Evolutionary conservation across 2,888 invertebrate genomes (phyloP), one percentile per base, ranked within the genome.

Genomic region (Drosophila ustulata): DNA sequence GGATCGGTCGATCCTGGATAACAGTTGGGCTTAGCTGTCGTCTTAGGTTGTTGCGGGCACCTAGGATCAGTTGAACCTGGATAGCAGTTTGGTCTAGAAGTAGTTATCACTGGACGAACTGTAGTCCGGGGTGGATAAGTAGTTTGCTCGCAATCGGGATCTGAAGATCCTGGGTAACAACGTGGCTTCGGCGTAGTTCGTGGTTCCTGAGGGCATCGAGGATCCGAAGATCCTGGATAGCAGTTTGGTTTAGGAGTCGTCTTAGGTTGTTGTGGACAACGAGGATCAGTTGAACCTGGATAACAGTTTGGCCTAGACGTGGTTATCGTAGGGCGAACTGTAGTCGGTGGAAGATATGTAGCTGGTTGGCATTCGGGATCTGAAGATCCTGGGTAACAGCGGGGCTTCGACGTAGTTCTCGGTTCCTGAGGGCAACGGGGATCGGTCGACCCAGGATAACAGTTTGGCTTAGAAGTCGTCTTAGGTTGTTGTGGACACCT

Each of bases 161-260:
- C 28, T 4, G 28, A 5, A 28, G 28, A 28, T 5, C 28, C 28
- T 6, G 28, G 28, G 28, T 5, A 28, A 5, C 28, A 28, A 1
- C 28, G 28, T 4, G 28, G 28, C 28, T 28, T 28, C 28, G 28
- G 4, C 6, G 28, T 28, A 5, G 28, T 28, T 28, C 6, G 3
- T 1, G 28, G 28, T 28, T 28, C 28, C 28, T 28, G 28, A 5
- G 28, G 28, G 6, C 28, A 28, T 0, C 28, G 4, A 28, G 58
- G 37, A n/a, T 56, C 56, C 4, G 56, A 49, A 9, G 57, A 89
- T 1, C 93, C 93, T 0, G 93, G 92, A 66, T 85, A 92, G 41
- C 93, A 82, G 0, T 51, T 62, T 1, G 72, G 71, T 25, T 9
- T 28, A 4, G 41, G 1, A 1, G 67, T 46, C 3, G 77, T 65